phyloP scores from a whole-genome alignment of 2,797 vertebrate species.

The Leptatherina wallacei region DNA sequence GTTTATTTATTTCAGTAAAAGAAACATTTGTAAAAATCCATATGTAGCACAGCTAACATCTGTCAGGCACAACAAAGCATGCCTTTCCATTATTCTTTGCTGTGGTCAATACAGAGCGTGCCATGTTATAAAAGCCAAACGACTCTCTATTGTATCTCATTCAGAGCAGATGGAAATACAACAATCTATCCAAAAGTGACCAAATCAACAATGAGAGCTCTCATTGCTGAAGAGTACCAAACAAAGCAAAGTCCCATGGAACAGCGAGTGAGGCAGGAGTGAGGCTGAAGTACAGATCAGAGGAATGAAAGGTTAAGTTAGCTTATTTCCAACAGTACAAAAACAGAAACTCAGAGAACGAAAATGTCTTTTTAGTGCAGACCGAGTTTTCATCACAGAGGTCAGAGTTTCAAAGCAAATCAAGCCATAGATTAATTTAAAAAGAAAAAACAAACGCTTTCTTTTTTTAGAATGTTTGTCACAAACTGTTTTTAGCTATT shows the following conservation, averaged over 20 bases:
- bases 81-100: constrained; percentile 41
- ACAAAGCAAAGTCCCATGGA: constrained; percentile 55
- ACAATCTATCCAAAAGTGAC: constrained; percentile 50
- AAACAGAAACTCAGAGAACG: constrained; percentile 22
- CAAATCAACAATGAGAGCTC: constrained; percentile 61
- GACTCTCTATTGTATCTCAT: constrained; percentile 63
- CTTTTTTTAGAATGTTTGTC: neutral
- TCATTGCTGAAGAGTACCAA: constrained; percentile 57
- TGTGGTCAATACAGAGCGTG: constrained; percentile 28
- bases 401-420: constrained; percentile 1
- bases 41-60: constrained; percentile 32
- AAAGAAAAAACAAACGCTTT: neutral
- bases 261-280: constrained; percentile 36
- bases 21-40: constrained; percentile 37
- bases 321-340: constrained; percentile 23
- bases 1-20: constrained; percentile 15
- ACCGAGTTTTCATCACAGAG: constrained; percentile 2
- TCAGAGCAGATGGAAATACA: constrained; percentile 70
- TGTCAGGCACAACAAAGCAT: constrained; percentile 55
- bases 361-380: neutral
- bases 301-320: constrained; percentile 39
- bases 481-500: neutral
- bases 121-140: constrained; percentile 51
- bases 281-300: constrained; percentile 11
- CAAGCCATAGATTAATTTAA: neutral